Percentiles rank a stretch among this genome's conserved stretches.
These are phyloP conservation scores for Lepus europaeus DNA, from an alignment of 2,113 vertebrate genomes.

Conservation along the genomic window DNA sequence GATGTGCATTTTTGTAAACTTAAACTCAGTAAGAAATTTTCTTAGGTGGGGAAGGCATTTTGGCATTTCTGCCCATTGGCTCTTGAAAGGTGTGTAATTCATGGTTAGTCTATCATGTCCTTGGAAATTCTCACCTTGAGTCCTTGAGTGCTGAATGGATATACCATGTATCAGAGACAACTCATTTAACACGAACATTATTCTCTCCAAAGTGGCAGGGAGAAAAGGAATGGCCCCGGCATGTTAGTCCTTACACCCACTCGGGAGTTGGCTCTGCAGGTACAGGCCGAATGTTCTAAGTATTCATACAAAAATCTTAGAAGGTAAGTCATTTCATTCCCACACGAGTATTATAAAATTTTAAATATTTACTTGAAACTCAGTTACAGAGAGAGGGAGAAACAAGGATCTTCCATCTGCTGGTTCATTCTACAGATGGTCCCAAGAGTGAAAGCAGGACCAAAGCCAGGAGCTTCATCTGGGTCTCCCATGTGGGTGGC, in stretches of 20 bases:
- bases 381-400: no score
- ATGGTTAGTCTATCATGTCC: not conserved
- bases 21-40: not conserved
- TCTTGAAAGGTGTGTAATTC: not conserved
- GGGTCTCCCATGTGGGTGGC: no score
- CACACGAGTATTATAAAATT: not conserved
- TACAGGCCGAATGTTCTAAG: conserved; percentile 95
- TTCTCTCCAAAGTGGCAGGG: conserved; percentile 86
- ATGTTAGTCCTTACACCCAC: conserved; percentile 98
- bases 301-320: conserved; percentile 95
- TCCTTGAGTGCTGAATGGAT: not conserved
- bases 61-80: not conserved
- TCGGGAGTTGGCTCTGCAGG: conserved; percentile 96
- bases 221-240: conserved; percentile 91
- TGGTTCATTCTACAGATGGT: no score
- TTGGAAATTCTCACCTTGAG: no score
- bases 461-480: no score
- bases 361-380: no score
- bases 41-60: not conserved
- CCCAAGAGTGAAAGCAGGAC: no score
- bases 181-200: not conserved
- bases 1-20: not conserved
- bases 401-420: no score
- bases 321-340: conserved; percentile 88
- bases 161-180: not conserved